phyloP scores from a whole-genome alignment of 2,797 vertebrate genomes.

The Gadopsis marmoratus region DNA sequence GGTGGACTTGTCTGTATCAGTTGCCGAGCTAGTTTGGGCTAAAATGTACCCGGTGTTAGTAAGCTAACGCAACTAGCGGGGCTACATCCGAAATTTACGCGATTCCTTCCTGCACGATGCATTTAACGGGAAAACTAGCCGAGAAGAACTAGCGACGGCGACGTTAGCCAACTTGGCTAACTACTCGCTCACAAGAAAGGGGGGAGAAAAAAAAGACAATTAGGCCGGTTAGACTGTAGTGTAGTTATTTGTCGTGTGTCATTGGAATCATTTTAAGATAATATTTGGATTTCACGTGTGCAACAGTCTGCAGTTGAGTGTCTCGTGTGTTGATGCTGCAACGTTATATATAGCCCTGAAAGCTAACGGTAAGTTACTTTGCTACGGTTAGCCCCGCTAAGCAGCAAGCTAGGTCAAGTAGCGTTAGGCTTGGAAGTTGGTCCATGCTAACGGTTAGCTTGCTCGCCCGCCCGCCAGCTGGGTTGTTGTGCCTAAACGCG shows the following conservation, averaged over 20 bases:
- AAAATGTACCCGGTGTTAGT: constrained; percentile 24
- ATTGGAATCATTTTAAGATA: neutral
- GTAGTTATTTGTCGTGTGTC: neutral
- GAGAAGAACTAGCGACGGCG: constrained; percentile 53
- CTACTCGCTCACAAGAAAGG: constrained; percentile 46
- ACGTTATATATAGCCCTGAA: constrained; percentile 34
- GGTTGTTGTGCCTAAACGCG: neutral
- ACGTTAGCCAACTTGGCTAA: constrained; percentile 70
- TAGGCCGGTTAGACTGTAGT: neutral
- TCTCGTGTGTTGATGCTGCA: constrained; percentile 25
- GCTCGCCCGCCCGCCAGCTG: constrained; percentile 16
- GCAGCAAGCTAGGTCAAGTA: constrained; percentile 63
- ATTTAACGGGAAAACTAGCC: constrained; percentile 71
- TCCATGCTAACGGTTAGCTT: constrained; percentile 63
- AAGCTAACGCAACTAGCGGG: constrained; percentile 27
- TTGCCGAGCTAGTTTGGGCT: constrained; percentile 40
- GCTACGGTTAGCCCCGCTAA: constrained; percentile 73
- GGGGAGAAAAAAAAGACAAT: neutral
- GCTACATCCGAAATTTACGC: constrained; percentile 48
- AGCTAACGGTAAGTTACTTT: constrained; percentile 73
- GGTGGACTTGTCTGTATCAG: neutral
- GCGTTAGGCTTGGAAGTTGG: constrained; percentile 69
- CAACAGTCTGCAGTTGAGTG: constrained; percentile 54
- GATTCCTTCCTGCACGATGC: constrained; percentile 58
- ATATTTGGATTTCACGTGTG: constrained; percentile 21